A percentile compares a stretch with the other conserved stretches of the same genome.
Conservation (phyloP, 2,797 vertebrate species). For the Toxotes lorentzi region DNA sequence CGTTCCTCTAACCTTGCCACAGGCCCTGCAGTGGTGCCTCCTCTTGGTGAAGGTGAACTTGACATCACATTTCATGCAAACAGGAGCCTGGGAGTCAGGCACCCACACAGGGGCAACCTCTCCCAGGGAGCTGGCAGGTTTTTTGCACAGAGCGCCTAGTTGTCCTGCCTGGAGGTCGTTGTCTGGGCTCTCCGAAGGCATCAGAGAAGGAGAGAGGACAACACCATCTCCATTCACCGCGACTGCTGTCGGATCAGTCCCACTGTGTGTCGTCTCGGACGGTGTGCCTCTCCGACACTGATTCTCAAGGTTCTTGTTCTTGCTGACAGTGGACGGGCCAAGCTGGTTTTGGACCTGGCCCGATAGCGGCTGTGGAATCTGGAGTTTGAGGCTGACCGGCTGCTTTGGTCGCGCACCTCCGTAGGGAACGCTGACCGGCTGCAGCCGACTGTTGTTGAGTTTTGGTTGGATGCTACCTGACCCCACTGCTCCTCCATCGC, state of each 20-base stretch:
- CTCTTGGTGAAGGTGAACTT: slow-evolving; percentile 99
- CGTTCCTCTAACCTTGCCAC: slow-evolving; percentile 92
- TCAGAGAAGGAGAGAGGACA: slow-evolving; percentile 47
- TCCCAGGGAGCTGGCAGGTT: slow-evolving; percentile 89
- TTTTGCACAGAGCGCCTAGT: slow-evolving; percentile 88
- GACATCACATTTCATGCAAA: slow-evolving; percentile 98
- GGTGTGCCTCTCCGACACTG: slow-evolving; percentile 64
- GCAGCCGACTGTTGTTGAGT: slow-evolving; percentile 89
- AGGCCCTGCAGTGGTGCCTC: slow-evolving; percentile 99
- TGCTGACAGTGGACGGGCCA: slow-evolving; percentile 80
- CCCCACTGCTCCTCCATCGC: slow-evolving; percentile 86
- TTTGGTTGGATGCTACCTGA: slow-evolving; percentile 79
- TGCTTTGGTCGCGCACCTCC: slow-evolving; percentile 97
- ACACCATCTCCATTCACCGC: slow-evolving; percentile 71
- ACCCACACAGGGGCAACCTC: slow-evolving; percentile 99
- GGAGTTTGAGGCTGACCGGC: slow-evolving; percentile 94
- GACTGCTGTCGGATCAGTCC: slow-evolving; percentile 43
- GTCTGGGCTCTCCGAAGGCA: slow-evolving; percentile 91
- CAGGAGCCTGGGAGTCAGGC: slow-evolving; percentile 96
- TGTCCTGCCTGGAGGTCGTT: slow-evolving; percentile 96
- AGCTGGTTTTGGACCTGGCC: slow-evolving; percentile 92
- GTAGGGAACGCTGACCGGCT: slow-evolving; percentile 92
- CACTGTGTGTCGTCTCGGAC: slow-evolving; percentile 46
- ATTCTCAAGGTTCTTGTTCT: slow-evolving; percentile 93
- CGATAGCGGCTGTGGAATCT: slow-evolving; percentile 92